These are phyloP conservation scores for Rambutsinella grinnellia DNA, from an alignment of 2,888 invertebrate species.

Conservation along the genomic window DNA sequence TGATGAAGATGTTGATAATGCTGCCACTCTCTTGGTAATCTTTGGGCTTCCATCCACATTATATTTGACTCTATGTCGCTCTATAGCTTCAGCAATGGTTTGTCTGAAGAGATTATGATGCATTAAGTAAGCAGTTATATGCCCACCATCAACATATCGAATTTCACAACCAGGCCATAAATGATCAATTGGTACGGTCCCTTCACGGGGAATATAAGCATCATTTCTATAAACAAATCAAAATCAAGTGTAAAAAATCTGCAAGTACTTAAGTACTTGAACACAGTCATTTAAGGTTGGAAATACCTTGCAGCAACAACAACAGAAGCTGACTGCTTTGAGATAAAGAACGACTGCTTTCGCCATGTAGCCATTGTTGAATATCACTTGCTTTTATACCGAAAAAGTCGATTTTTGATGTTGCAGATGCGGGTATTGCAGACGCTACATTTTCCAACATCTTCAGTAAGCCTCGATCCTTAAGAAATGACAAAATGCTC, in stretches of 20 bases:
- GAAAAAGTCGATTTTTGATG: conserved; percentile 28
- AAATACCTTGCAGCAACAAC: conserved; percentile 82
- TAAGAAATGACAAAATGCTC: conserved; percentile 26
- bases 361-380: conserved; percentile 28
- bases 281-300: not conserved
- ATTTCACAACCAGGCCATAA: conserved; percentile 95
- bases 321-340: conserved; percentile 74
- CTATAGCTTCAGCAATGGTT: conserved; percentile 56
- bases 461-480: conserved; percentile 42
- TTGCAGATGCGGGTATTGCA: not conserved
- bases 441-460: conserved; percentile 37
- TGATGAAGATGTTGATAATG: not conserved
- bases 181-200: conserved; percentile 84
- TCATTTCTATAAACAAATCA: no score
- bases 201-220: conserved; percentile 85
- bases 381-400: conserved; percentile 12
- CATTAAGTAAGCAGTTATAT: conserved; percentile 89
- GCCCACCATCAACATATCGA: conserved; percentile 88
- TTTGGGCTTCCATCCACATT: conserved; percentile 42
- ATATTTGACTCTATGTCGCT: conserved; percentile 48
- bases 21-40: not conserved
- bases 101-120: conserved; percentile 82
- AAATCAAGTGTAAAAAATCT: not conserved
- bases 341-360: not conserved
- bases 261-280: not conserved